phyloP scores from a whole-genome alignment of 2,797 vertebrate genomes.

The Tinamus major region DNA sequence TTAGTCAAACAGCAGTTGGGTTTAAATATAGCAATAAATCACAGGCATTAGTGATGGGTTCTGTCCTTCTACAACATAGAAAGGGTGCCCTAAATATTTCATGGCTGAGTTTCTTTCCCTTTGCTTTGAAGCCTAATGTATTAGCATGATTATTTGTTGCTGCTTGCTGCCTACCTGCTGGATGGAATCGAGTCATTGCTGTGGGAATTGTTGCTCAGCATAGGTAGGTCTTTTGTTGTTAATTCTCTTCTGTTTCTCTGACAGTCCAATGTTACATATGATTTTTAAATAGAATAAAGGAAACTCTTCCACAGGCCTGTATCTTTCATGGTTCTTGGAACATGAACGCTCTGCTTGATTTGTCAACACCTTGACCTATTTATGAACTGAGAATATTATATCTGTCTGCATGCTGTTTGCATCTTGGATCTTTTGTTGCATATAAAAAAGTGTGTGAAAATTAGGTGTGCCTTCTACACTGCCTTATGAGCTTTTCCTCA shows the following conservation, averaged over 20 bases:
- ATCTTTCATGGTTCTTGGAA: background rate
- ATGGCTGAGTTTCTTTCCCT: background rate
- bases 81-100: conserved; percentile 18
- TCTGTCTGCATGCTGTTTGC: background rate
- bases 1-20: background rate
- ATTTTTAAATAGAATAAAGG: background rate
- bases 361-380: background rate
- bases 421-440: background rate
- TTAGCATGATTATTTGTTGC: background rate
- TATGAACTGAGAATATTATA: background rate
- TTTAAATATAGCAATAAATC: background rate
- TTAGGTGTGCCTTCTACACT: background rate
- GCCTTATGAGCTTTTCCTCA: background rate
- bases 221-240: background rate
- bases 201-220: background rate
- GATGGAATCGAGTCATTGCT: background rate
- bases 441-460: background rate
- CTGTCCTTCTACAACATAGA: background rate
- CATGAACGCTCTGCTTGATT: background rate
- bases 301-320: background rate
- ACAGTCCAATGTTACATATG: background rate
- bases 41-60: background rate
- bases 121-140: background rate
- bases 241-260: background rate
- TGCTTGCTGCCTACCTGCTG: background rate